Conservation (phyloP, 2,888 invertebrate species). For the Smittia aterrima region DNA sequence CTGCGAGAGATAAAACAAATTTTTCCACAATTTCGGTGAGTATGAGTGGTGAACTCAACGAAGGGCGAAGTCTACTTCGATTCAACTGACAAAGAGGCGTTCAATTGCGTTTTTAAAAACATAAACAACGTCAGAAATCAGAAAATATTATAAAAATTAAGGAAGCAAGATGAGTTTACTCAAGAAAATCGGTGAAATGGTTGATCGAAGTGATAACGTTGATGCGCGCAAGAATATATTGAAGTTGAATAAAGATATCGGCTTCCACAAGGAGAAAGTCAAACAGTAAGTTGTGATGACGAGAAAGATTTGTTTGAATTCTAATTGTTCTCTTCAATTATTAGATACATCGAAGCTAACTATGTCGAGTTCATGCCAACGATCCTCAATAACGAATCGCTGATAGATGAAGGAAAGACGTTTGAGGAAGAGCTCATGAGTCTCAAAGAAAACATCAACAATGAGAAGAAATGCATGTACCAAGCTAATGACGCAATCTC, state of each 20-base stretch:
- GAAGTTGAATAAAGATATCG: slow-evolving; percentile 49
- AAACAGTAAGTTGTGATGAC: slow-evolving; percentile 43
- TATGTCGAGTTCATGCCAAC: slow-evolving; percentile 51
- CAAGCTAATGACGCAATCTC: slow-evolving; percentile 63
- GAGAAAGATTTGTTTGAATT: neutral
- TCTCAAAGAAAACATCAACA: slow-evolving; percentile 56
- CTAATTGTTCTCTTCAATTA: neutral
- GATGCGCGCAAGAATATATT: slow-evolving; percentile 48
- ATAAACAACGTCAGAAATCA: neutral
- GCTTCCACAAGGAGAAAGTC: slow-evolving; percentile 50
- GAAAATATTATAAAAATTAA: neutral
- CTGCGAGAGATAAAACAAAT: neutral
- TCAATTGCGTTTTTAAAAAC: neutral
- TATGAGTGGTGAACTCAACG: neutral
- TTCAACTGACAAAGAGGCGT: neutral
- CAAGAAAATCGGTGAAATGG: slow-evolving; percentile 44
- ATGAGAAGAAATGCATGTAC: slow-evolving; percentile 60
- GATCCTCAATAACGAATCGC: slow-evolving; percentile 49
- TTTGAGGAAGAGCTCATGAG: slow-evolving; percentile 48
- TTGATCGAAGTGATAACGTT: slow-evolving; percentile 44
- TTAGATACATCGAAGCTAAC: slow-evolving; percentile 51
- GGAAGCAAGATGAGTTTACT: slow-evolving; percentile 43
- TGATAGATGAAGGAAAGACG: slow-evolving; percentile 49
- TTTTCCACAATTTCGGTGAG: neutral
- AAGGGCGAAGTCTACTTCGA: too few relatives aligned